Conservation (phyloP, 2,113 vertebrate species). For the Mus pahari region DNA sequence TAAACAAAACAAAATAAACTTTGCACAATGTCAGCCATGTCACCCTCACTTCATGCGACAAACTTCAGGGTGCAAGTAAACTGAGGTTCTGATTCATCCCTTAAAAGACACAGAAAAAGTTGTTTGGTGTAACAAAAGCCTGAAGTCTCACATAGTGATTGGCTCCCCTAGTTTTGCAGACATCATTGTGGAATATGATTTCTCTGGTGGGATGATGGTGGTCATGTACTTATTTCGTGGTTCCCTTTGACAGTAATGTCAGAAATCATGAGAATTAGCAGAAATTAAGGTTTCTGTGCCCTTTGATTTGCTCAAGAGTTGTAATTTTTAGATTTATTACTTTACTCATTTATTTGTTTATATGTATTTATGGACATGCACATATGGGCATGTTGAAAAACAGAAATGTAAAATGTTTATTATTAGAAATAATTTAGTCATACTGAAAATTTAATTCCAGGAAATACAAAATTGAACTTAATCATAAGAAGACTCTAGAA, state of each 20-base stretch:
- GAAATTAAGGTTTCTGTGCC: background rate
- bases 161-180: background rate
- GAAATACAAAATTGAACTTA: background rate
- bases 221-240: background rate
- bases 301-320: background rate
- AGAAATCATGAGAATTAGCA: background rate
- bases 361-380: background rate
- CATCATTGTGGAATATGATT: conserved; percentile 36
- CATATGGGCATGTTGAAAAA: background rate
- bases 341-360: background rate
- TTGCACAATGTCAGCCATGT: background rate
- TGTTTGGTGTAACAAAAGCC: background rate
- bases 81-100: conserved; percentile 53
- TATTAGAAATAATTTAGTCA: background rate
- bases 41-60: background rate
- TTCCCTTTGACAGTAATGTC: background rate
- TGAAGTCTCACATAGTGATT: conserved; percentile 22
- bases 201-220: background rate
- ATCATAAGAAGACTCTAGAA: background rate
- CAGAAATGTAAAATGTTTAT: background rate
- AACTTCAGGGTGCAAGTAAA: background rate
- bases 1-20: conserved; percentile 53
- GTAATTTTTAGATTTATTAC: background rate
- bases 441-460: background rate
- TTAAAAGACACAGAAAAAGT: conserved; percentile 41